phyloP scores from a whole-genome alignment of 37 sponge, comb jelly and placozoan genomes.

The Lycopodina hypogea region DNA sequence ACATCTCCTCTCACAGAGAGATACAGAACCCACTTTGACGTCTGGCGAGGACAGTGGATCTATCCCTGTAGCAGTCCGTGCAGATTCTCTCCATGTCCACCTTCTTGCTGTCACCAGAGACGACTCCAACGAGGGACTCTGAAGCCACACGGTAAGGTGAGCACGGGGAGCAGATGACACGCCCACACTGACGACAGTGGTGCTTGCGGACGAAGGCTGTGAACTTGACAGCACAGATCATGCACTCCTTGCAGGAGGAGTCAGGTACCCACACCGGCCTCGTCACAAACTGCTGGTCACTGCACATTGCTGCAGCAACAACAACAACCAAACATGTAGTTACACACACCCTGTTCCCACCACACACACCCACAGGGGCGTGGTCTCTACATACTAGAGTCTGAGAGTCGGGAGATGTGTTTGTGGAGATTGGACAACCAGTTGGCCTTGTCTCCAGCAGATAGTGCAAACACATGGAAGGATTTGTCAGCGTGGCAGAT shows the following conservation, averaged over 20 bases:
- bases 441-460: slow-evolving; percentile 69
- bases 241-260: slow-evolving; percentile 55
- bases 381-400: slow-evolving; percentile 5
- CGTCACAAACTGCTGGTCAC: slow-evolving; percentile 14
- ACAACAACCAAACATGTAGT: too few relatives aligned
- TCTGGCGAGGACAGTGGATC: neutral
- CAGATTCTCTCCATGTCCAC: slow-evolving; percentile 73
- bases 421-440: slow-evolving; percentile 75
- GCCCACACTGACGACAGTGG: slow-evolving; percentile 84
- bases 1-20: too few relatives aligned
- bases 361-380: neutral
- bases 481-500: slow-evolving; percentile 82
- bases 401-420: slow-evolving; percentile 42
- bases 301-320: neutral
- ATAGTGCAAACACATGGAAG: slow-evolving; percentile 77
- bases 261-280: slow-evolving; percentile 86
- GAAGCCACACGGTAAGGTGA: slow-evolving; percentile 54
- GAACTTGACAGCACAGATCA: slow-evolving; percentile 66
- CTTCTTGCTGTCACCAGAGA: neutral
- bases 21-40: neutral
- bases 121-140: neutral
- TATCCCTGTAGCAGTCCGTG: slow-evolving; percentile 54
- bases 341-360: too few relatives aligned
- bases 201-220: slow-evolving; percentile 77
- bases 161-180: slow-evolving; percentile 75